Base-by-base conservation (phyloP, 2,888 invertebrate species). In the Ormyrus labotus region DNA sequence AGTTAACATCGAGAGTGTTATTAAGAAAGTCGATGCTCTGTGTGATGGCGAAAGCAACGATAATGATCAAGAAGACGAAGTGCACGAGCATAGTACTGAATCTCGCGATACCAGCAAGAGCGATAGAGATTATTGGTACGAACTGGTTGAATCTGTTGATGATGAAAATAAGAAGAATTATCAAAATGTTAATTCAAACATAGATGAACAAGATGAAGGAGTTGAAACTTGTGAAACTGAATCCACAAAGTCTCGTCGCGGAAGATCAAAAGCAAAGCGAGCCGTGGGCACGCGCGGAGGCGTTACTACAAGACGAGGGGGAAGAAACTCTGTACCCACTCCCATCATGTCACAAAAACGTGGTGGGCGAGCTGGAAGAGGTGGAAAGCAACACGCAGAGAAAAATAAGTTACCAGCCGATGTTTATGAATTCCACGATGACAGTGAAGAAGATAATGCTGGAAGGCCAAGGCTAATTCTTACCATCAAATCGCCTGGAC, bases 351-450 rank as follows among this genome's bases (percentile, higher is more conserved):
- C 84, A 3, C 85, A 87, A 1, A 87, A 87, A 81, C 87, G 90
- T 3, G 91, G 91, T 2, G 92, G 92, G 5, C 91, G 92, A 84
- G 91, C 92, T 57, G 88, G 88, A 0, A 89, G 88, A 9, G 89
- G 87, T 64, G 88, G 84, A 10, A 90, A 90, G 64, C 89, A 89
- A 64, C 88, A 89, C 63, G 85, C 91, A 9, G 94, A 92, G 83
- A 93, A 92, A 84, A 90, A 89, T 68, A 93, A 94, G 85, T 91
- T 93, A 69, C 93, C 94, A 0, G 94, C 95, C 9, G 97, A 97
- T 87, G 94, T 98, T 4, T 98, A 97, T 88, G 97, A 97, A 89
- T 98, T 98, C 89, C 95, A 96, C 84, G 97, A 97, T 88, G 97
- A 97, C 89, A 96, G 96, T 6, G 97, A 97, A 87, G 96, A 96